These are phyloP conservation scores for Canis aureus DNA, from an alignment of 2,113 vertebrate genomes.

Conservation along the genomic window DNA sequence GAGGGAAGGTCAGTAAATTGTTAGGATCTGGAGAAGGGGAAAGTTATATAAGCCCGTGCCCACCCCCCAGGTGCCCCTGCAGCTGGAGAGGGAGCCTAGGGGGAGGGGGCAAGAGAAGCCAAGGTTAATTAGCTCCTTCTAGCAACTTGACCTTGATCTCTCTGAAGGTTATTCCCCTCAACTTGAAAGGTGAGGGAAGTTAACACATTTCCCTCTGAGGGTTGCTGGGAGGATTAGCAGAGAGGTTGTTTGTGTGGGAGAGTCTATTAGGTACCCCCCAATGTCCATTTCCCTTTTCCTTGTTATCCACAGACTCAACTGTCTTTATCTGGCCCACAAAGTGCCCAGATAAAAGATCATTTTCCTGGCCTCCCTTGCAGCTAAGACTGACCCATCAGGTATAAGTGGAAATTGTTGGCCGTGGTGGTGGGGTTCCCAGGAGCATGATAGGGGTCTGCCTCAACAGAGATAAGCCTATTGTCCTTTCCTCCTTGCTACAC, in stretches of 20 bases:
- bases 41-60: accelerated
- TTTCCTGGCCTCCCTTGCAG: neutral
- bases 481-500: neutral
- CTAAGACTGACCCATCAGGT: neutral
- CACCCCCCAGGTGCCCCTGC: too few species aligned
- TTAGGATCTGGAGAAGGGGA: neutral
- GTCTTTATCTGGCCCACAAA: neutral
- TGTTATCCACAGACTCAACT: neutral
- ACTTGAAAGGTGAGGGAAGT: neutral
- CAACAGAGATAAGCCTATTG: neutral
- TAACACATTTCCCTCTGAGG: neutral
- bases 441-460: neutral
- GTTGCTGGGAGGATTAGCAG: neutral
- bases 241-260: neutral
- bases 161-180: neutral
- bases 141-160: neutral
- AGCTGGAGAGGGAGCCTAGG: neutral
- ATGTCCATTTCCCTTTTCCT: neutral
- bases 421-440: neutral
- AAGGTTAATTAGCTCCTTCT: neutral
- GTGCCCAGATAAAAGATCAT: neutral
- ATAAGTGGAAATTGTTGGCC: neutral
- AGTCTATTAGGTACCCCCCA: neutral
- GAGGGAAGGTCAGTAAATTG: too few species aligned
- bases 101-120: neutral